A percentile compares a stretch with the other conserved stretches of the same genome.
These are phyloP conservation scores for Xestia xanthographa DNA, from an alignment of 2,888 invertebrate species.

Conservation along the genomic window DNA sequence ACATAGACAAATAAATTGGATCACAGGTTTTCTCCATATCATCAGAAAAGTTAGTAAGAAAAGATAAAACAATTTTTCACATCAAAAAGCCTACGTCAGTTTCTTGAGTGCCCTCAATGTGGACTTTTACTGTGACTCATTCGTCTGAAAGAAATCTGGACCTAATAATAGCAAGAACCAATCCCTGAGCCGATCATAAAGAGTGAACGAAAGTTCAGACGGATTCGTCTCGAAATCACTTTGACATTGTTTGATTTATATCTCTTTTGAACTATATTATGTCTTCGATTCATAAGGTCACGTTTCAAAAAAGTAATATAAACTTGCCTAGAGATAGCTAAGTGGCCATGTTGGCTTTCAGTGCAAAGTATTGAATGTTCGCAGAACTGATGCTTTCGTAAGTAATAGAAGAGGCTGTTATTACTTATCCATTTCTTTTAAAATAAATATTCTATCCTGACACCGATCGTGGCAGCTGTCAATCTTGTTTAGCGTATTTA, in stretches of 20 bases:
- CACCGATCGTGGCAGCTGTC: background rate
- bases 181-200: constrained; percentile 61
- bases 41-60: constrained; percentile 65
- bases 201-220: constrained; percentile 68
- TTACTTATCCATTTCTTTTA: background rate
- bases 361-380: constrained; percentile 2
- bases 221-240: constrained; percentile 69
- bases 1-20: constrained; percentile 35
- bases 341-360: background rate
- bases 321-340: background rate
- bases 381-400: background rate
- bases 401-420: background rate
- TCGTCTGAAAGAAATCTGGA: constrained; percentile 66
- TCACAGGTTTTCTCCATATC: constrained; percentile 53
- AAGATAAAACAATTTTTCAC: constrained; percentile 70
- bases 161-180: constrained; percentile 64
- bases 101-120: constrained; percentile 55
- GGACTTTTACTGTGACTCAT: constrained; percentile 63
- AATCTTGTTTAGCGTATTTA: background rate
- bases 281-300: constrained; percentile 20
- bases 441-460: background rate
- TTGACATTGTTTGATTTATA: constrained; percentile 70
- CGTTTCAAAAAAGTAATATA: constrained; percentile 15
- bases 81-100: constrained; percentile 65
- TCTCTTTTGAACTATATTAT: constrained; percentile 32